Evolutionary conservation across 2,797 vertebrate species (phyloP).

Genomic region (Florisuga fusca): DNA sequence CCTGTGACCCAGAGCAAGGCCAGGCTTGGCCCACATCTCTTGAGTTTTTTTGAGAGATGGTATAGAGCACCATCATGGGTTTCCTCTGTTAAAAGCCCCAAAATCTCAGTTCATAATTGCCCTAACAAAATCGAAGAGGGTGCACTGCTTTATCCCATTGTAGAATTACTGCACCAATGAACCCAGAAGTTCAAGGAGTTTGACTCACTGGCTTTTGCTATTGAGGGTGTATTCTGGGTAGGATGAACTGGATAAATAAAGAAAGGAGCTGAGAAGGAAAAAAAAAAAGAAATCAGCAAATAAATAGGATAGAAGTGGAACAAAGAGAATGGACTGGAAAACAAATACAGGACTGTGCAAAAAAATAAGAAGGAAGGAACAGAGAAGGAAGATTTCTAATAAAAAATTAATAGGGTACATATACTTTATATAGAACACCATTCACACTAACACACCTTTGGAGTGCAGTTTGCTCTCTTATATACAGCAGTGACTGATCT

Average conservation of each 20-base stretch:
- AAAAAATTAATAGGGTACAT: constrained; percentile 66
- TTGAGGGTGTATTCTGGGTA: not conserved
- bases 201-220: not conserved
- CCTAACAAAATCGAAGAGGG: not conserved
- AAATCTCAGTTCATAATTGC: not conserved
- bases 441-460: constrained; percentile 32
- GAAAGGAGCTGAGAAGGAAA: not conserved
- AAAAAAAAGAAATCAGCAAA: not conserved
- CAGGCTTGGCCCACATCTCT: not conserved
- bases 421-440: constrained; percentile 57
- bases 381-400: constrained; percentile 54
- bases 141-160: not conserved
- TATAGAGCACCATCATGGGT: not conserved
- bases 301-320: constrained; percentile 18
- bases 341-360: constrained; percentile 36
- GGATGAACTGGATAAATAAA: constrained; percentile 28
- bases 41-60: not conserved
- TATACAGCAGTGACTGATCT: not conserved
- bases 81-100: not conserved
- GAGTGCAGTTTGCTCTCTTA: constrained; percentile 30
- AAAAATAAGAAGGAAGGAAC: constrained; percentile 32
- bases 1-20: not conserved
- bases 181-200: constrained; percentile 30
- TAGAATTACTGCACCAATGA: constrained; percentile 22
- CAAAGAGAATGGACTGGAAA: constrained; percentile 20